Conservation (phyloP, 2,888 invertebrate genomes). For the Allygus modestus region DNA sequence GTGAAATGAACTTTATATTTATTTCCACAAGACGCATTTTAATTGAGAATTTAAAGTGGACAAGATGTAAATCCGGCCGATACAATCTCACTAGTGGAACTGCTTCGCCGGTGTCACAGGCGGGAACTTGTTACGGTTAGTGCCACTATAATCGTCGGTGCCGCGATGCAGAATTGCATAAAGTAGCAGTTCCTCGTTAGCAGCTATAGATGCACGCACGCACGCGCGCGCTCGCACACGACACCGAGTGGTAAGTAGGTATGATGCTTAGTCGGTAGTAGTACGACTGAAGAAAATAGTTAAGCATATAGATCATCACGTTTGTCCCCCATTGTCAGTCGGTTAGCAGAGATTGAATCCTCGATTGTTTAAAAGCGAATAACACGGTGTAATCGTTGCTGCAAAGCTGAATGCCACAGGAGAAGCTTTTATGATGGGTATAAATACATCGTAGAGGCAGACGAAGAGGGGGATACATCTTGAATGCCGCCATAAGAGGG, state of each 20-base stretch:
- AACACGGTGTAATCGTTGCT: neutral
- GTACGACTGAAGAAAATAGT: no score
- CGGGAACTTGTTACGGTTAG: constrained; percentile 51
- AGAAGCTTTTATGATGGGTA: constrained; percentile 16
- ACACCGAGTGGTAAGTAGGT: neutral
- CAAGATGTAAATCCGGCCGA: constrained; percentile 36
- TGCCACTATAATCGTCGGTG: constrained; percentile 20
- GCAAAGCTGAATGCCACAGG: neutral
- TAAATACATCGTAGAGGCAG: constrained; percentile 13
- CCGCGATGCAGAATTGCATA: constrained; percentile 2
- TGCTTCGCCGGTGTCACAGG: constrained; percentile 13
- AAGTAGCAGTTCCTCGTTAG: constrained; percentile 37
- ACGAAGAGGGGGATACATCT: constrained; percentile 4
- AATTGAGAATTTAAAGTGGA: constrained; percentile 56
- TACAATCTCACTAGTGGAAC: constrained; percentile 7
- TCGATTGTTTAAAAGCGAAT: neutral
- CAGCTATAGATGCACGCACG: neutral
- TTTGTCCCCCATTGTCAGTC: no score
- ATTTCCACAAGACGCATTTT: constrained; percentile 55
- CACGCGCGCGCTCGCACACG: neutral
- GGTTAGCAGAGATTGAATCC: no score
- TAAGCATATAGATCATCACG: no score
- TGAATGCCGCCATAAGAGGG: constrained; percentile 19
- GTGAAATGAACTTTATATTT: constrained; percentile 58
- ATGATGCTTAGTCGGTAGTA: neutral